Evolutionary conservation across 1,140 invertebrate genomes (phyloP), one percentile per base, ranked within the genome.

Genomic region (Mycetomoellerius zeteki): DNA sequence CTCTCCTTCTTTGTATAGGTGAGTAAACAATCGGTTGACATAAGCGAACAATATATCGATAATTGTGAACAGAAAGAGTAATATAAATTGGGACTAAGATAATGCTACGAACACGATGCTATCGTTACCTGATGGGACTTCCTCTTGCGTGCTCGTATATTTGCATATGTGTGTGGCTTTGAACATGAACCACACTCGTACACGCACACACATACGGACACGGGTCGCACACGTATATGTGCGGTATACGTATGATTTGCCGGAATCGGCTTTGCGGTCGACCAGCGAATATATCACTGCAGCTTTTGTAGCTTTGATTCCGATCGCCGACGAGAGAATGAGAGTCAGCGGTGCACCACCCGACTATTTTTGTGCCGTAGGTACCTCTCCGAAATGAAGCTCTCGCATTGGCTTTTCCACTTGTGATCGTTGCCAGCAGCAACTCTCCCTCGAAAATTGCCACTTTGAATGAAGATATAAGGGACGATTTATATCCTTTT

Each of bases 281-380:
- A 69, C 71, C 71, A 67, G 50, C 62, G 85, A 88, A 90, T 90
- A 90, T 90, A 90, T 90, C 87, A 82, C 62, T 77, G 81, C 24
- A 85, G 87, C 87, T 88, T 90, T 90, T 90, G 89, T 88, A 88
- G 76, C 87, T 90, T 90, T 88, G 89, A 90, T 90, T 90, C 85
- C 77, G 85, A 75, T 80, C 84, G 56, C n/a, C 84, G 84, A 71
- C 60, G 89, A 86, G 87, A 86, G 87, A 90, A 90, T 89, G 84
- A 80, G 80, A 87, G 88, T 88, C 82, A 89, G 67, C 77, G 80
- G 86, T 75, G 77, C 69, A 73, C 78, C 67, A 24, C 58, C 67
- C 56, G 30, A 37, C 43, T 87, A 85, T 84, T 84, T 87, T 84
- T 73, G 47, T 80, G 19, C 76, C 65, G 50, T 85, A 60, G 60